Conservation (phyloP, 2,797 vertebrate species). For the Thunnus albacares region DNA sequence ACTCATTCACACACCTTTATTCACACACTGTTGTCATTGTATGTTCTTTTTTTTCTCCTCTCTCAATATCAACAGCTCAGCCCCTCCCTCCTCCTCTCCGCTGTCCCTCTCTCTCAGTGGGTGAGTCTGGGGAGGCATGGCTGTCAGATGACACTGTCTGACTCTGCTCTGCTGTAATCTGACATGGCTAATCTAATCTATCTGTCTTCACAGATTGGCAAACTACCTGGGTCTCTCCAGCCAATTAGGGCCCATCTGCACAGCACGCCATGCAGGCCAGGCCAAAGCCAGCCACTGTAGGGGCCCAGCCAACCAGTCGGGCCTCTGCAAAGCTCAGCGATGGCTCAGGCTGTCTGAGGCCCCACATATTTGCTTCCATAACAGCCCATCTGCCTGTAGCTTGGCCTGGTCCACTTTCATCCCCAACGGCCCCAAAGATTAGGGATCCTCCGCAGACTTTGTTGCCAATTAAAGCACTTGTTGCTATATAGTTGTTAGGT, state of each 20-base stretch:
- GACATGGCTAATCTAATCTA: slow-evolving; percentile 79
- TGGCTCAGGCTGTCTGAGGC: slow-evolving; percentile 71
- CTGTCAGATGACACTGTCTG: slow-evolving; percentile 65
- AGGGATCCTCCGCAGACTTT: slow-evolving; percentile 37
- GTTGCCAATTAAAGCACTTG: slow-evolving; percentile 62
- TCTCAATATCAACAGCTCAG: slow-evolving; percentile 10
- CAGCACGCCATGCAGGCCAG: slow-evolving; percentile 51
- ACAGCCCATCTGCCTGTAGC: slow-evolving; percentile 73
- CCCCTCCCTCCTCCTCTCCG: not conserved
- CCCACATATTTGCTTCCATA: slow-evolving; percentile 70
- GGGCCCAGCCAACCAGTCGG: slow-evolving; percentile 45
- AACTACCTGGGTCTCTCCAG: slow-evolving; percentile 71
- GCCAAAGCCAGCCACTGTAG: slow-evolving; percentile 36
- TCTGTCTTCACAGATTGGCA: slow-evolving; percentile 61
- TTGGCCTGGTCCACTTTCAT: slow-evolving; percentile 81
- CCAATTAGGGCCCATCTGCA: slow-evolving; percentile 79
- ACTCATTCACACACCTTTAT: not conserved
- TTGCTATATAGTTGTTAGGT: slow-evolving; percentile 60
- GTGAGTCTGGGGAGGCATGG: slow-evolving; percentile 63
- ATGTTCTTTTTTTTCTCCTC: not conserved
- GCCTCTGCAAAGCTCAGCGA: slow-evolving; percentile 47
- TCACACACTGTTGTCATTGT: not conserved
- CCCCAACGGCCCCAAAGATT: slow-evolving; percentile 57
- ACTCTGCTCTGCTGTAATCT: slow-evolving; percentile 77
- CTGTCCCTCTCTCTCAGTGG: slow-evolving; percentile 54